Percentiles rank a stretch among this genome's conserved stretches.
Evolutionary conservation across 2,888 invertebrate species (phyloP).

Genomic region (Mimas tiliae): DNA sequence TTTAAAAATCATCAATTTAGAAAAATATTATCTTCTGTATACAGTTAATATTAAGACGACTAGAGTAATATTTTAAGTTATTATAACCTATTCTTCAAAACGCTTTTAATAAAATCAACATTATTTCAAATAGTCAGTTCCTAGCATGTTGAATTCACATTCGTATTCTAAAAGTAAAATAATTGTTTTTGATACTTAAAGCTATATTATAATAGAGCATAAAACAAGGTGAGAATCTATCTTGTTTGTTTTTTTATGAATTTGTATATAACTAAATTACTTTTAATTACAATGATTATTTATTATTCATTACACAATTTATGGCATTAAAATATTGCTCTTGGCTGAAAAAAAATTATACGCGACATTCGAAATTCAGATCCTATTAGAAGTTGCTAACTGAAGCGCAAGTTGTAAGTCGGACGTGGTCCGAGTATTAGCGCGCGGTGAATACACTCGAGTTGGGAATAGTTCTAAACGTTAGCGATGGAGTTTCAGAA

Average conservation of each 20-base stretch:
- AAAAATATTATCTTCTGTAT: too few species aligned
- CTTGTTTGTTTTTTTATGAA: too few species aligned
- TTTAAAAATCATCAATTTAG: too few species aligned
- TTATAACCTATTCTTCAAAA: background rate
- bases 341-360: conserved; percentile 12
- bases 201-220: background rate
- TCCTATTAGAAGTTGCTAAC: conserved; percentile 16
- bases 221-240: background rate
- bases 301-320: background rate
- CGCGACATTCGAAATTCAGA: conserved; percentile 10
- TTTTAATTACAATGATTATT: background rate
- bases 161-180: background rate
- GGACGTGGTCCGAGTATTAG: conserved; percentile 47
- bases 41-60: too few species aligned
- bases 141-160: background rate
- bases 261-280: too few species aligned
- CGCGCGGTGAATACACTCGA: conserved; percentile 67
- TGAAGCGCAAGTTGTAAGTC: conserved; percentile 17
- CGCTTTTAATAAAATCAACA: too few species aligned
- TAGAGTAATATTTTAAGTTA: background rate
- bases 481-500: conserved; percentile 65
- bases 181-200: background rate
- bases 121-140: background rate
- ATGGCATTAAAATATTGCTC: too few species aligned
- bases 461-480: conserved; percentile 64